These are phyloP conservation scores for Conus ventricosus DNA, from an alignment of 1,140 invertebrate species.

Conservation along the genomic window DNA sequence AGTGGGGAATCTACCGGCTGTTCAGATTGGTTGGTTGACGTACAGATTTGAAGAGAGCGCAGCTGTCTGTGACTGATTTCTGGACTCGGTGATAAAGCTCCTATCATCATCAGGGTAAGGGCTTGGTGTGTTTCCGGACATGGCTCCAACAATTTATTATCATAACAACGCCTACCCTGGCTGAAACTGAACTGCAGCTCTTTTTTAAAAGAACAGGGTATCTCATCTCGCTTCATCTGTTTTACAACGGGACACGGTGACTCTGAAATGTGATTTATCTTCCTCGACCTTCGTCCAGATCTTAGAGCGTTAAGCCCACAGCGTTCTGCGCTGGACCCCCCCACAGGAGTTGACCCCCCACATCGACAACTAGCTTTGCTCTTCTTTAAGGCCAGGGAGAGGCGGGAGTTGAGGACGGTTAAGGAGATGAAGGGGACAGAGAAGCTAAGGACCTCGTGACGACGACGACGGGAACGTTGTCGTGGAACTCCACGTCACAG, in stretches of 20 bases:
- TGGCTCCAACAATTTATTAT: background rate
- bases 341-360: background rate
- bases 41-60: too few relatives aligned
- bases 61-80: too few relatives aligned
- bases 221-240: background rate
- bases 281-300: background rate
- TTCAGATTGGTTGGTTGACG: too few relatives aligned
- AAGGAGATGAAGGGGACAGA: conserved; percentile 52
- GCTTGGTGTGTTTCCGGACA: background rate
- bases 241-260: background rate
- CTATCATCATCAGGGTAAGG: too few relatives aligned
- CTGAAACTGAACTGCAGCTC: background rate
- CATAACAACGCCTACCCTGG: background rate
- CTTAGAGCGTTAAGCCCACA: background rate
- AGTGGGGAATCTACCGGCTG: too few relatives aligned
- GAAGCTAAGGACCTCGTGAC: conserved; percentile 54
- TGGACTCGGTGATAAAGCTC: too few relatives aligned
- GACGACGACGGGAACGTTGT: conserved; percentile 51
- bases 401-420: conserved; percentile 43
- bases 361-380: background rate
- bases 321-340: background rate
- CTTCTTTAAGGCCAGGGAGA: conserved; percentile 51
- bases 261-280: background rate
- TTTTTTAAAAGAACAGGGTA: background rate
- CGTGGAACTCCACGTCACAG: conserved; percentile 60